Evolutionary conservation across 2,888 invertebrate species (phyloP), one percentile per base, ranked within the genome.

Genomic region (Apotomis turbidana): DNA sequence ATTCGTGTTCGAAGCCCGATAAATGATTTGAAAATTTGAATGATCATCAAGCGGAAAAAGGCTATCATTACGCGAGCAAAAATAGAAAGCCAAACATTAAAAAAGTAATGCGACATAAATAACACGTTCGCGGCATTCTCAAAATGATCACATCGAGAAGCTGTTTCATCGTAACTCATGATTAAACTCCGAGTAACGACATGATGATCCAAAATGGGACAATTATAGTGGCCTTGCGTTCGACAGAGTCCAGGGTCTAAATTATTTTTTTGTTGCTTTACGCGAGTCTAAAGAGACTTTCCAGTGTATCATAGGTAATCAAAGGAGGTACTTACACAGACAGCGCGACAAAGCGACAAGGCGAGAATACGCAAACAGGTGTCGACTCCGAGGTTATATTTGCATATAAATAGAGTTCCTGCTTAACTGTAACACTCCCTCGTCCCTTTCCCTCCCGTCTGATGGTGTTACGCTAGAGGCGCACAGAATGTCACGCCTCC

Each of bases 371-470:
- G 91, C 93, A 93, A 93, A 93, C 93, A 93, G 93, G 93, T 93
- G 93, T 93, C 90, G 93, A 87, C 90, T 90, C 85, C 88, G 92
- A 91, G 90, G 92, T 88, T 92, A 90, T 93, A 93, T 93, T 93
- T 93, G 93, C 93, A 93, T 93, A 93, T 93, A 93, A 93, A 93
- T 93, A 93, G 93, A 93, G 93, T 93, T 92, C 93, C 93, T 92
- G 92, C 92, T 92, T 93, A 93, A 93, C 93, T 93, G 93, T 93
- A 93, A 88, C 92, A 89, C 86, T 84, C 82, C 77, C 85, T 85
- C 84, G 89, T 93, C 92, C 89, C 89, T 90, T 87, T 91, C 90
- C 85, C 87, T 86, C 92, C 81, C 84, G 81, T 81, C 84, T 78
- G 77, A 78, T 77, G 80, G 78, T 79, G 81, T 82, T 71, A 75